Evolutionary conservation across 2,888 invertebrate species (phyloP), one percentile per base, ranked within the genome.

Genomic region (Lycaena phlaeas): DNA sequence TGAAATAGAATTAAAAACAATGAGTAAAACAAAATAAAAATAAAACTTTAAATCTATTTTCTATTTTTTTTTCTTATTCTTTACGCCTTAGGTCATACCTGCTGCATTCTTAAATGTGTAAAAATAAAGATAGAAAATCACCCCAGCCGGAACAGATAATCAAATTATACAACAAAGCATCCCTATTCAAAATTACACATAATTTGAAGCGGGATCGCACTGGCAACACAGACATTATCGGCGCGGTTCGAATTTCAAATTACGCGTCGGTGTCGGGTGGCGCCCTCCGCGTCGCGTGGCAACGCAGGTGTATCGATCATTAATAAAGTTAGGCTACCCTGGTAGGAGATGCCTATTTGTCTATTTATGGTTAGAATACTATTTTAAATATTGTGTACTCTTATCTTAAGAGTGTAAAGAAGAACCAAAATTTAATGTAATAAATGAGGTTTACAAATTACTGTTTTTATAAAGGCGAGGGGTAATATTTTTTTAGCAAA

Each of bases 231-330:
- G 77, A 68, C 81, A 79, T 81, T 81, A 82, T 81, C 77, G 75
- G 63, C 53, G 65, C 57, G 73, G 65, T 70, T 82, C 82, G 69
- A 69, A 81, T 84, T 79, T 79, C 82, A 82, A 84, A 82, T 84
- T 81, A 78, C 81, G 81, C 74, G 70, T 61, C 52, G 73, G 82
- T 77, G 76, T 82, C 82, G 74, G 72, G 52, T 82, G 62, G 72
- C 79, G 72, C 81, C 78, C 79, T 72, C 70, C 66, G 60, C 57
- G 78, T 81, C 64, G 76, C 74, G 59, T 76, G 64, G 70, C 79
- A 81, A 68, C 64, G 71, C 82, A 82, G 82, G 81, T 82, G 78
- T 72, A 81, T 81, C 68, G 81, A 82, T 81, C 73, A 66, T 54
- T 56, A 46, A 44, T 48, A 43, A 50, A 52, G 51, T 57, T 61